Base-by-base conservation (phyloP, 1,140 invertebrate species). In the Diorhabda carinulata region DNA sequence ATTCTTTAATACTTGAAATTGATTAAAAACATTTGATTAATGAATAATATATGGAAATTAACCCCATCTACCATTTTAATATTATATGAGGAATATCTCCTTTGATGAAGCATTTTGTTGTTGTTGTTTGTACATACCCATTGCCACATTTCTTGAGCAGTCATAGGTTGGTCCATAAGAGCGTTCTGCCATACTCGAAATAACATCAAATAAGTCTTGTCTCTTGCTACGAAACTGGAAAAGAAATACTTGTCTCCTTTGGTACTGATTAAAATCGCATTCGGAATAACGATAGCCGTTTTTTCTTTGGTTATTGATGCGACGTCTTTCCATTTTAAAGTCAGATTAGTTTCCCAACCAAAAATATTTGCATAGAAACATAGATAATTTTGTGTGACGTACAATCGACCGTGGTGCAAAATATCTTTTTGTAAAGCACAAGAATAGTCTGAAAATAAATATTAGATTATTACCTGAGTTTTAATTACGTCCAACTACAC, bases 321-420 rank as follows among this genome's bases (percentile, higher is more conserved):
- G 44, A 98, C 92, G 73, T 98, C 94, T 79, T 92, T 94, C 88
- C 93, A 95, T 73, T 89, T 88, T 58, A 97, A 81, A 60, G 84
- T 87, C 41, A 93, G 85, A 81, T 88, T 87, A 0, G 94, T 97
- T 83, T 97, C 95, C 95, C 94, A 97, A 76, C 92, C 88, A 79
- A 97, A 96, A 74, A 97, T 97, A 81, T 95, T 97, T 43, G 95
- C 95, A 84, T 97, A 94, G 84, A 98, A 98, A 82, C 95, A 96
- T 61, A 97, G 86, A 86, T 92, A 95, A 81, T 95, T 95, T 84
- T 95, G 93, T 8, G 94, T 94, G 8, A 96, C 90, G 82, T 97
- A 98, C 71, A 98, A 84, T 41, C 95, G 87, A 3, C 96, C 96
- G 79, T 98, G 95, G 5, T 94, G 91, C 67, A 97, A 83, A 78